Evolutionary conservation across 2,797 vertebrate species (phyloP), one percentile per base, ranked within the genome.

Genomic region (Brachyalestes nurse): DNA sequence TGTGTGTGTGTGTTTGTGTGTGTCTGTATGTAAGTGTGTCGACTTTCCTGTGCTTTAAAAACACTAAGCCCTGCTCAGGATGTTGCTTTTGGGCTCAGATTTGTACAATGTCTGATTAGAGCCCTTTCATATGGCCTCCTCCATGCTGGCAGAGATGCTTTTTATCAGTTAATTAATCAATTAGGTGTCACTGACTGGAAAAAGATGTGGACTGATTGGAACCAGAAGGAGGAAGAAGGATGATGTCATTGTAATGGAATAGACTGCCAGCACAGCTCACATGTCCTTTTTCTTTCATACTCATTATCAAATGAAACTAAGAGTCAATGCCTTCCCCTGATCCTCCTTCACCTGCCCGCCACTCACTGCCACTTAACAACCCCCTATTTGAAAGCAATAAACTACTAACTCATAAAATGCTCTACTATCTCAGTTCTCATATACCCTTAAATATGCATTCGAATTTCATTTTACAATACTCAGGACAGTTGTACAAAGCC

Each of bases 41-140:
- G 80, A 66, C 60, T 76, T 82, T 42, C 25, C 25, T 67, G 55
- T 60, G 67, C 28, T 72, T 90, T 91, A 83, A 88, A 88, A 89
- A 87, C 87, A 87, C 83, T 73, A 73, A 73, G 25, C 53, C 28
- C 72, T 58, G 23, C 49, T 87, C 92, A 93, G 93, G 93, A 93
- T 92, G 92, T 92, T 92, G 91, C 92, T 93, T 88, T 90, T 83
- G 88, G 90, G 92, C 88, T 86, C 88, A 92, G 91, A 93, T 93
- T 93, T 91, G 85, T 89, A 87, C 89, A 82, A 88, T 85, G 88
- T 91, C 91, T 94, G 91, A 93, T 93, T 93, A 77, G 89, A 88
- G 55, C 83, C 83, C 83, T 89, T 88, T 90, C 78, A 83, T 82
- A 79, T 86, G 89, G 84, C 87, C 88, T 85, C 10, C 84, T 84